A percentile compares a stretch with the other conserved stretches of the same genome.
phyloP scores from a whole-genome alignment of 2,113 vertebrate genomes.

The Malurus cyaneus region DNA sequence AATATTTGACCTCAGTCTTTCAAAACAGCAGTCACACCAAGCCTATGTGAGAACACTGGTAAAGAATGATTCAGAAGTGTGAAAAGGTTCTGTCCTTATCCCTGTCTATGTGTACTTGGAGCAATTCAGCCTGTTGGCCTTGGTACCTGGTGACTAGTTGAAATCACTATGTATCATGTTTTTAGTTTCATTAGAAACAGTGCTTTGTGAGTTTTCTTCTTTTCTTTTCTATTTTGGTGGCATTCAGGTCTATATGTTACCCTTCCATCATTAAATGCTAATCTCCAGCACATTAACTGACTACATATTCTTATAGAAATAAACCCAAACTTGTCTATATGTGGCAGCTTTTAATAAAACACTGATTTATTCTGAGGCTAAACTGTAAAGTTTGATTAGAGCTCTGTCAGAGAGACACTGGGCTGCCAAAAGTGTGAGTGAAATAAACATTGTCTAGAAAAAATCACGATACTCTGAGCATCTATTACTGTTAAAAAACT shows the following conservation, averaged over 20 bases:
- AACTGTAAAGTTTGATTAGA: constrained; percentile 45
- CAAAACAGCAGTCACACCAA: background rate
- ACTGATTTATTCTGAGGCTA: constrained; percentile 31
- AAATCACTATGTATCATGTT: background rate
- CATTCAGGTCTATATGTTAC: constrained; percentile 48
- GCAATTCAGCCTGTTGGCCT: background rate
- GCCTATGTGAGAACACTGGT: background rate
- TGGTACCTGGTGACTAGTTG: background rate
- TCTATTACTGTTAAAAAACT: background rate
- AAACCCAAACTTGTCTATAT: constrained; percentile 47
- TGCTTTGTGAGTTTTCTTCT: constrained; percentile 29
- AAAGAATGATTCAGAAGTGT: background rate
- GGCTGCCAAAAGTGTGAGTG: background rate
- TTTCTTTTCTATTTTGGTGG: constrained; percentile 54
- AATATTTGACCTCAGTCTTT: background rate
- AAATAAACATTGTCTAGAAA: constrained; percentile 11
- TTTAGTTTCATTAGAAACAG: background rate
- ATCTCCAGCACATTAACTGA: constrained; percentile 47
- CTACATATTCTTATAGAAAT: constrained; percentile 59
- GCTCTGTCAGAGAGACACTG: constrained; percentile 1
- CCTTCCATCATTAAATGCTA: constrained; percentile 34
- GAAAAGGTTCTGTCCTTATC: background rate
- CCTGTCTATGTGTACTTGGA: background rate
- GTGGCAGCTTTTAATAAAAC: constrained; percentile 46
- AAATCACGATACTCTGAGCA: background rate